Percentiles rank a stretch among this genome's conserved stretches.
These are phyloP conservation scores for Chascanopsetta lugubris DNA, from an alignment of 2,113 vertebrate genomes.

Conservation along the genomic window DNA sequence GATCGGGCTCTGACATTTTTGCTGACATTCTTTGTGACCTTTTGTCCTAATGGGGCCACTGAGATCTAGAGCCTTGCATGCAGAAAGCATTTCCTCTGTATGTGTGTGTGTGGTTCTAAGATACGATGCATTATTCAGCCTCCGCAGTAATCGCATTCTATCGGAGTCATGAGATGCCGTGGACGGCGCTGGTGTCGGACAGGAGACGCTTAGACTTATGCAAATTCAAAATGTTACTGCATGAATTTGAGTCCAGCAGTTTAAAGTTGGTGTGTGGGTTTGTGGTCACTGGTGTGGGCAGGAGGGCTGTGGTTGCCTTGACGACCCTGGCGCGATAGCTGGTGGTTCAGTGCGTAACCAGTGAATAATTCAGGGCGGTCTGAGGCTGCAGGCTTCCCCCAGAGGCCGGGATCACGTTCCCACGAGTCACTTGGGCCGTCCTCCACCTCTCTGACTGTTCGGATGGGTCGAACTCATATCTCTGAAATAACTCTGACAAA, in stretches of 20 bases:
- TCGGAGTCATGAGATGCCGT: slow-evolving; percentile 12
- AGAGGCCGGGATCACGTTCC: slow-evolving; percentile 56
- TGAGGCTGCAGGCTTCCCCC: slow-evolving; percentile 49
- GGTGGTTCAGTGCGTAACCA: slow-evolving; percentile 47
- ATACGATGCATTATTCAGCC: slow-evolving; percentile 7
- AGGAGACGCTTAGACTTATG: slow-evolving; percentile 16
- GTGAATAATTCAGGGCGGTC: slow-evolving; percentile 78
- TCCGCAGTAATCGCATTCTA: slow-evolving; percentile 11
- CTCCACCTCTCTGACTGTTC: neutral
- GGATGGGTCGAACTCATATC: neutral
- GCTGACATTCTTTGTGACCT: slow-evolving; percentile 75
- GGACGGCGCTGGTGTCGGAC: slow-evolving; percentile 10
- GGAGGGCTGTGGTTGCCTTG: slow-evolving; percentile 73
- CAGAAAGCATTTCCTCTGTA: slow-evolving; percentile 24
- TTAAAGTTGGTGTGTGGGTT: slow-evolving; percentile 51
- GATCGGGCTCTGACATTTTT: slow-evolving; percentile 70
- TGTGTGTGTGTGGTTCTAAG: slow-evolving; percentile 2
- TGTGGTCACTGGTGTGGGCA: slow-evolving; percentile 67
- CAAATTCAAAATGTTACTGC: slow-evolving; percentile 27
- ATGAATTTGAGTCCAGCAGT: slow-evolving; percentile 23
- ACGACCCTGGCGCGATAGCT: slow-evolving; percentile 64
- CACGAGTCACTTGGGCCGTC: slow-evolving; percentile 42
- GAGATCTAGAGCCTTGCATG: slow-evolving; percentile 44
- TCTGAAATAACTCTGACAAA: neutral
- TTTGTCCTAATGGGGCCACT: slow-evolving; percentile 64